These are phyloP conservation scores for Plumapathes pennacea DNA, from an alignment of 92 coral and sea anemone species.

Conservation along the genomic window DNA sequence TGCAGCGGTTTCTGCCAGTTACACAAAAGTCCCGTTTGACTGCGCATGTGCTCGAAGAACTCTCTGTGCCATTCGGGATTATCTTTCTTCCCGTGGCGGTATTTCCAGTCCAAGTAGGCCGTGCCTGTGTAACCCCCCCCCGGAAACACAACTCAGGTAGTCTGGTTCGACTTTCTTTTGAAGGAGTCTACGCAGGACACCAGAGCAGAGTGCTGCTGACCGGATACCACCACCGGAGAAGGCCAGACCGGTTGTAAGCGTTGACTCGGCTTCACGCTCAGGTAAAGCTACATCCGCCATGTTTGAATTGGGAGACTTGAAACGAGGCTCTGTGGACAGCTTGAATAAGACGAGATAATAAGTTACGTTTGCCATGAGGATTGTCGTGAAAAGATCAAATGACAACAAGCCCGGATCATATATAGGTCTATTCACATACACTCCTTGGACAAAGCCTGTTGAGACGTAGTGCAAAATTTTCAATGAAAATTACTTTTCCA, in stretches of 20 bases:
- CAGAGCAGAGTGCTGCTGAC: slow-evolving; percentile 45
- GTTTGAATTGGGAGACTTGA: neutral
- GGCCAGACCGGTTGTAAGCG: slow-evolving; percentile 39
- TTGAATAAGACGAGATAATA: neutral
- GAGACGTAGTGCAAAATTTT: no score
- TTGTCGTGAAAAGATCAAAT: no score
- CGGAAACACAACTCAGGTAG: slow-evolving; percentile 38
- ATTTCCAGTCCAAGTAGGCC: slow-evolving; percentile 44
- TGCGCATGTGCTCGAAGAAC: slow-evolving; percentile 29
- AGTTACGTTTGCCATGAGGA: no score
- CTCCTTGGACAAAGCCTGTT: no score
- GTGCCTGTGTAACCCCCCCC: slow-evolving; percentile 26
- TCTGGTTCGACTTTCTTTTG: slow-evolving; percentile 9
- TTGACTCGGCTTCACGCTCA: no score
- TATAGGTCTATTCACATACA: no score
- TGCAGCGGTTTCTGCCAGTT: slow-evolving; percentile 41
- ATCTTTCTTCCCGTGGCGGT: slow-evolving; percentile 33
- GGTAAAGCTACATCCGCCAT: neutral
- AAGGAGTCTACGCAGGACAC: slow-evolving; percentile 19
- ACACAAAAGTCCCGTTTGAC: slow-evolving; percentile 30
- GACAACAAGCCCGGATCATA: no score
- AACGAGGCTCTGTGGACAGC: neutral
- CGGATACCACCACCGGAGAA: slow-evolving; percentile 57
- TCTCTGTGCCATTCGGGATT: slow-evolving; percentile 38
- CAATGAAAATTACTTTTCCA: no score